Percentiles rank a stretch among this genome's conserved stretches.
These are phyloP conservation scores for Ramphastos sulfuratus DNA, from an alignment of 2,113 vertebrate species.

Conservation along the genomic window DNA sequence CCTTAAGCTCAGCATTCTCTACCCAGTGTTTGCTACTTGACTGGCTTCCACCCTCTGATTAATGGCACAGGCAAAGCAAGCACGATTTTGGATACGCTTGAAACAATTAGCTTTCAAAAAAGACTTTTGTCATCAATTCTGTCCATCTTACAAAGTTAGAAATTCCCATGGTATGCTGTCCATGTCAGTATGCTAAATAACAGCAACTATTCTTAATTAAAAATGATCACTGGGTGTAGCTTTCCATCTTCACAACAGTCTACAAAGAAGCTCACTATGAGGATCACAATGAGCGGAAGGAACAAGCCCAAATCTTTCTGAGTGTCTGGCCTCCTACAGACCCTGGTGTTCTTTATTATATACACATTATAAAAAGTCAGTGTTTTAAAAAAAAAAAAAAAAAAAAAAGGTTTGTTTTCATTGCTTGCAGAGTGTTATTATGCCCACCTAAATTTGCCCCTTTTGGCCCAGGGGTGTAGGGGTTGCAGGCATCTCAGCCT, in stretches of 20 bases:
- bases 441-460: neutral
- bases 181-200: conserved; percentile 29
- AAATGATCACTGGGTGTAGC: conserved; percentile 20
- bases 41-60: neutral
- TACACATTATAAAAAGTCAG: neutral
- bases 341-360: neutral
- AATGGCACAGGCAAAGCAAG: neutral
- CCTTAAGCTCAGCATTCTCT: neutral
- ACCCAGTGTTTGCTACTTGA: neutral
- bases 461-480: neutral
- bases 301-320: neutral
- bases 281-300: neutral
- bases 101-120: conserved; percentile 35
- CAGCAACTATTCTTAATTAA: conserved; percentile 51
- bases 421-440: neutral
- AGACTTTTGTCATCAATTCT: conserved; percentile 39
- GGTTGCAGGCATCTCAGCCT: conserved; percentile 16
- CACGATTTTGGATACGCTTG: neutral
- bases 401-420: neutral
- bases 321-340: neutral
- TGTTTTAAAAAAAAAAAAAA: neutral
- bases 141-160: conserved; percentile 25
- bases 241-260: neutral
- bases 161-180: neutral
- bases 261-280: neutral